Conservation (phyloP, 2,797 vertebrate genomes). For the Iguana delicatissima region DNA sequence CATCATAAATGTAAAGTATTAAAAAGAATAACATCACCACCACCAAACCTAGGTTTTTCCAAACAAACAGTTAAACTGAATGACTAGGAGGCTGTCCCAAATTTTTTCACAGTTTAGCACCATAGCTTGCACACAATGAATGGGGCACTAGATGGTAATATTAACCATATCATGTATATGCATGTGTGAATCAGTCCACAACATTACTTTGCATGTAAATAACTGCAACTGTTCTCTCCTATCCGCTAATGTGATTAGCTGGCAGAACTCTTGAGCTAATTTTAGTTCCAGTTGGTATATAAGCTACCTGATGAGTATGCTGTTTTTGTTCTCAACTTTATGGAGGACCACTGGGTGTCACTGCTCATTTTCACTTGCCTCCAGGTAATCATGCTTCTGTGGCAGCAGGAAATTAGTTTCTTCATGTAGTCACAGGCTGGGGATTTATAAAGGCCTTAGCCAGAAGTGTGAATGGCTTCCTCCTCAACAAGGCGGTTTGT, state of each 20-base stretch:
- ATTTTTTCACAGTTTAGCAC: too few relatives aligned
- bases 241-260: background rate
- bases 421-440: constrained; percentile 34
- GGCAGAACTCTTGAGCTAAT: background rate
- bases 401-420: constrained; percentile 51
- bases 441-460: constrained; percentile 32
- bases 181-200: background rate
- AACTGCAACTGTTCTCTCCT: background rate
- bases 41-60: too few relatives aligned
- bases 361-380: constrained; percentile 1
- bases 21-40: too few relatives aligned
- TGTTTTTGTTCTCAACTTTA: background rate
- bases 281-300: background rate
- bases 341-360: constrained; percentile 9
- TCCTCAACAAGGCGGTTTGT: constrained; percentile 3
- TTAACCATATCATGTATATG: background rate
- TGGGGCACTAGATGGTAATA: too few relatives aligned
- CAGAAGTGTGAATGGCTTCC: constrained; percentile 33
- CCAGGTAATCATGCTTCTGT: constrained; percentile 44
- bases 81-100: too few relatives aligned
- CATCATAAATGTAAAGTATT: too few relatives aligned
- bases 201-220: background rate
- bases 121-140: too few relatives aligned
- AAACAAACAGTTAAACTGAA: too few relatives aligned
- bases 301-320: background rate